These are phyloP conservation scores for Meliscaeva auricollis DNA, from an alignment of 2,888 invertebrate species.

Conservation along the genomic window DNA sequence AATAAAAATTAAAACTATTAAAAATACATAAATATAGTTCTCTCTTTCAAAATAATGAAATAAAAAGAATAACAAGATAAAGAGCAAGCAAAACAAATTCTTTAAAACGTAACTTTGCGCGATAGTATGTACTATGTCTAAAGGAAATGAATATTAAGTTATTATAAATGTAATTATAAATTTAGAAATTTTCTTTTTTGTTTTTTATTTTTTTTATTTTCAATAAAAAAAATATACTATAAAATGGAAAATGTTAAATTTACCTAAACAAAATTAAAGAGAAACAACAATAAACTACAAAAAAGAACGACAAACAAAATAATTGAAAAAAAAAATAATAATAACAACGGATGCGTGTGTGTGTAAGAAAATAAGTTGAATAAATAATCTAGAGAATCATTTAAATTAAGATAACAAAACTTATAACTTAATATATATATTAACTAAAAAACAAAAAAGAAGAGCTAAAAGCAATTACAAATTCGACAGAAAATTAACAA, in stretches of 20 bases:
- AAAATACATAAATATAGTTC: conserved; percentile 37
- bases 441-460: conserved; percentile 23
- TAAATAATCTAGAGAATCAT: conserved; percentile 66
- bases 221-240: conserved; percentile 59
- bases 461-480: conserved; percentile 54
- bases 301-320: conserved; percentile 16
- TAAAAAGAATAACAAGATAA: conserved; percentile 43
- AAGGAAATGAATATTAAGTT: conserved; percentile 71
- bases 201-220: conserved; percentile 33
- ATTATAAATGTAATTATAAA: conserved; percentile 66
- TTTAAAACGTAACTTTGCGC: conserved; percentile 60
- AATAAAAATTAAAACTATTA: conserved; percentile 54
- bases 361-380: conserved; percentile 51
- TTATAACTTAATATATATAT: conserved; percentile 65
- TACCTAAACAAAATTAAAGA: conserved; percentile 9
- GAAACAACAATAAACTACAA: conserved; percentile 11
- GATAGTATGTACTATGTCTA: conserved; percentile 60
- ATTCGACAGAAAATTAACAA: conserved; percentile 47
- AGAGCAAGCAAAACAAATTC: conserved; percentile 48
- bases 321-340: conserved; percentile 27
- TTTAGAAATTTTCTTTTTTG: conserved; percentile 61
- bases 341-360: conserved; percentile 55
- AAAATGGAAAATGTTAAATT: conserved; percentile 44
- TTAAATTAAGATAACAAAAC: conserved; percentile 51
- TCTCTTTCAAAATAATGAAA: conserved; percentile 68